These are phyloP conservation scores for Gymnoscopelus microlampas DNA, from an alignment of 2,797 vertebrate species.

Conservation along the genomic window DNA sequence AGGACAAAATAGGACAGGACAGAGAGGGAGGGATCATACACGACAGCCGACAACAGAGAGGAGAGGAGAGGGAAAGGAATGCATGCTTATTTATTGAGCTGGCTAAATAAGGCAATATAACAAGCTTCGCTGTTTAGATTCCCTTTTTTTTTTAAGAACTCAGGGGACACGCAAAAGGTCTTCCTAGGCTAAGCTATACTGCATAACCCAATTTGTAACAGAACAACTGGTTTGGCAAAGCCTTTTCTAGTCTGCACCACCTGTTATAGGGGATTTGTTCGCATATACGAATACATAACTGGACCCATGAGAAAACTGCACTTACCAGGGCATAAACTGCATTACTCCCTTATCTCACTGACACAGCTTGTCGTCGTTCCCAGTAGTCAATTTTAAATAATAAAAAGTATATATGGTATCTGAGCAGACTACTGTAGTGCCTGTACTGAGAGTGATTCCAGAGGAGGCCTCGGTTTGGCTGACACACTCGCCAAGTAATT, in stretches of 20 bases:
- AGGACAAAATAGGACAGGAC: conserved; percentile 26
- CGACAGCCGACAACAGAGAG: conserved; percentile 11
- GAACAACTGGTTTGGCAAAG: conserved; percentile 17
- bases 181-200: conserved; percentile 4
- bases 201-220: conserved; percentile 1
- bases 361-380: conserved; percentile 1
- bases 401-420: background rate
- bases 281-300: conserved; percentile 13
- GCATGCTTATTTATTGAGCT: conserved; percentile 58
- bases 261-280: conserved; percentile 32
- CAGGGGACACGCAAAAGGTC: conserved; percentile 27
- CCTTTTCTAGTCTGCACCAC: conserved; percentile 25
- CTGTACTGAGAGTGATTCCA: background rate
- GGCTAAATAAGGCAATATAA: conserved; percentile 58
- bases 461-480: background rate
- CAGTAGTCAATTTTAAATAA: conserved; percentile 10
- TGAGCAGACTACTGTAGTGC: conserved; percentile 19
- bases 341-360: conserved; percentile 5
- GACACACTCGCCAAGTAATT: conserved; percentile 36
- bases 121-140: conserved; percentile 37
- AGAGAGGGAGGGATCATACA: background rate
- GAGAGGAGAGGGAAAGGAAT: conserved; percentile 51
- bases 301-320: conserved; percentile 11
- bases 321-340: conserved; percentile 17
- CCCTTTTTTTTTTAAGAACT: conserved; percentile 36